phyloP scores from a whole-genome alignment of 2,797 vertebrate species.

The Sparus aurata region DNA sequence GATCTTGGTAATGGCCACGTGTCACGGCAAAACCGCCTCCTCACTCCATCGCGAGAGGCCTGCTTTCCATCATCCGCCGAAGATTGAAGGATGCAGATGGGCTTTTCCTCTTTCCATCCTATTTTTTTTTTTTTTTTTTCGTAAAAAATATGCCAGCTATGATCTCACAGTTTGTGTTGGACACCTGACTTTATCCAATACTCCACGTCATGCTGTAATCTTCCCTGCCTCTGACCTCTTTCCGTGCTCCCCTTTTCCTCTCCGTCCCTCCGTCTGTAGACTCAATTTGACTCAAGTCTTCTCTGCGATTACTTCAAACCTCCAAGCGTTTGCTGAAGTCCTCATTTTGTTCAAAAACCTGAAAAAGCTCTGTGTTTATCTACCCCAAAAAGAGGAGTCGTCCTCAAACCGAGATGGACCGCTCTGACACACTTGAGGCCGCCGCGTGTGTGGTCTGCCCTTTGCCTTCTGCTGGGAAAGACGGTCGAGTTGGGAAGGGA shows the following conservation, averaged over 20 bases:
- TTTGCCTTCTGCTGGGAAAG: constrained; percentile 59
- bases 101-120: constrained; percentile 26
- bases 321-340: constrained; percentile 9
- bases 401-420: too few species aligned
- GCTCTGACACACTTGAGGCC: constrained; percentile 32
- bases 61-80: constrained; percentile 46
- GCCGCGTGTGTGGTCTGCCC: constrained; percentile 62
- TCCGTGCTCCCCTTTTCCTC: constrained; percentile 28
- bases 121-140: constrained; percentile 18
- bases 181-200: constrained; percentile 51
- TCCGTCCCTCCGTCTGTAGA: constrained; percentile 30
- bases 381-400: constrained; percentile 16
- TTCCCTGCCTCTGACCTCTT: constrained; percentile 58
- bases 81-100: constrained; percentile 22
- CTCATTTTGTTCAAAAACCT: not conserved
- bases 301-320: constrained; percentile 23
- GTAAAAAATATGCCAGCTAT: constrained; percentile 54
- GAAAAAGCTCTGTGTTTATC: not conserved
- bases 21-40: constrained; percentile 11
- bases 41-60: not conserved
- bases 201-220: constrained; percentile 46
- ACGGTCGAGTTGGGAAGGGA: constrained; percentile 36
- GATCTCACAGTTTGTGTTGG: constrained; percentile 63
- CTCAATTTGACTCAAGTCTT: constrained; percentile 24
- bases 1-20: constrained; percentile 36